Percentiles rank a stretch among this genome's conserved stretches.
Conservation (phyloP, 2,888 invertebrate species). For the Nemoura dubitans region DNA sequence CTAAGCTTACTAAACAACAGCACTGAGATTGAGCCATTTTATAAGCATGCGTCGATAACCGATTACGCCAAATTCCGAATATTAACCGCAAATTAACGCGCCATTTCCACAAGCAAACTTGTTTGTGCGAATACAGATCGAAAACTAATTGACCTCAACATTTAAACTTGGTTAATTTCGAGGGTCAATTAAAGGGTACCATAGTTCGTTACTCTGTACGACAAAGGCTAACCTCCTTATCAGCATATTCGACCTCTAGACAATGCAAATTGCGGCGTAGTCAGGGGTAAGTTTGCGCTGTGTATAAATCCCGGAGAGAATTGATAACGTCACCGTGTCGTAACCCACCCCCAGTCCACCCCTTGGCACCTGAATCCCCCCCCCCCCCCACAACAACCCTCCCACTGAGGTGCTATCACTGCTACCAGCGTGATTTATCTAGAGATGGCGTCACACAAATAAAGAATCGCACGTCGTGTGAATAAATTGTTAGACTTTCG, state of each 20-base stretch:
- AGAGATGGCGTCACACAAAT: not conserved
- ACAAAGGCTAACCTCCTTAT: conserved; percentile 3
- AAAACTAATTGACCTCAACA: not conserved
- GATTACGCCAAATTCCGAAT: too few relatives aligned
- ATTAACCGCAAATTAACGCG: too few relatives aligned
- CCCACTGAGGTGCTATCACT: conserved; percentile 1
- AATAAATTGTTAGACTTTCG: not conserved
- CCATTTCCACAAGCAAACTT: not conserved
- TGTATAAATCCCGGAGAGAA: conserved; percentile 44
- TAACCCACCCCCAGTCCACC: conserved; percentile 51
- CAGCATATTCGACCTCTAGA: conserved; percentile 18
- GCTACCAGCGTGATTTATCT: conserved; percentile 13
- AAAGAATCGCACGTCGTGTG: not conserved
- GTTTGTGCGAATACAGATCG: not conserved
- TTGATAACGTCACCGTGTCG: conserved; percentile 45
- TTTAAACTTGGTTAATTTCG: not conserved
- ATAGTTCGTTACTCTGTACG: not conserved
- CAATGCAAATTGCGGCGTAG: conserved; percentile 28
- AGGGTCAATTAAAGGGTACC: conserved; percentile 23
- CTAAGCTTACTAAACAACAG: not conserved
- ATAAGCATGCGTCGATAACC: too few relatives aligned
- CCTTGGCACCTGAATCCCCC: conserved; percentile 47
- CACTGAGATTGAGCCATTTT: not conserved
- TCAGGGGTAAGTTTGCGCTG: conserved; percentile 10
- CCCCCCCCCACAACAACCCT: conserved; percentile 13